A percentile compares a stretch with the other conserved stretches of the same genome.
Evolutionary conservation across 92 coral and sea anemone species (phyloP).

Genomic region (Nematostella vectensis): DNA sequence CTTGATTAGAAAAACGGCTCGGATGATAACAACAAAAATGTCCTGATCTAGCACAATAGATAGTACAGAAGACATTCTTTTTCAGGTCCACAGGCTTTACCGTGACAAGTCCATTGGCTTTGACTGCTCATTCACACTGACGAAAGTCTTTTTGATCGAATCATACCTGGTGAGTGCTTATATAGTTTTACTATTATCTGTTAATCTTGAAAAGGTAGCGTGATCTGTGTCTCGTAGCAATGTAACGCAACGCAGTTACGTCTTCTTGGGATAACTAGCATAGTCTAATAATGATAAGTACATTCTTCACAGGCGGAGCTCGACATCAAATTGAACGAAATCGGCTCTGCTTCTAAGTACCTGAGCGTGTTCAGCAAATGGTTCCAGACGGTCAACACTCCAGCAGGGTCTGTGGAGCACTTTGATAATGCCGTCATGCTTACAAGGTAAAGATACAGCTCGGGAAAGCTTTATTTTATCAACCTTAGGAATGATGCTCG

Average conservation of each 20-base stretch:
- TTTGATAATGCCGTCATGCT: slow-evolving; percentile 58
- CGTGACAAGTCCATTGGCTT: slow-evolving; percentile 54
- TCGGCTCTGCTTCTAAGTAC: slow-evolving; percentile 34
- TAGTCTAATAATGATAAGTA: too few relatives aligned
- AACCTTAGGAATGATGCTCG: too few relatives aligned
- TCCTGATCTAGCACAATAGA: too few relatives aligned
- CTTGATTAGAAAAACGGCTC: too few relatives aligned
- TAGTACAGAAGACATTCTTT: too few relatives aligned
- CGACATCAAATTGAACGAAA: slow-evolving; percentile 31
- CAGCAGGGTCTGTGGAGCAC: slow-evolving; percentile 36
- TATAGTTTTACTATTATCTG: background rate
- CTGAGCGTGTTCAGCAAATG: slow-evolving; percentile 22
- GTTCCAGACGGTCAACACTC: slow-evolving; percentile 35
- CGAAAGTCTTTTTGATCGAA: slow-evolving; percentile 56
- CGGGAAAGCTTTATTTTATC: too few relatives aligned
- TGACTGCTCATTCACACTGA: slow-evolving; percentile 54
- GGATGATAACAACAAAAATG: too few relatives aligned
- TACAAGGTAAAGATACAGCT: slow-evolving; percentile 35
- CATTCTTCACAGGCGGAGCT: slow-evolving; percentile 45
- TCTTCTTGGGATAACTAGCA: too few relatives aligned
- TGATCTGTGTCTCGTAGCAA: too few relatives aligned
- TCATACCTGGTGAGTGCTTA: slow-evolving; percentile 59
- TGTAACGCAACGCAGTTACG: too few relatives aligned
- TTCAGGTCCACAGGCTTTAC: slow-evolving; percentile 53
- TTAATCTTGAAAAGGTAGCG: too few relatives aligned